These are phyloP conservation scores for Gallinago jamesoni DNA, from an alignment of 2,113 vertebrate species.

Conservation along the genomic window DNA sequence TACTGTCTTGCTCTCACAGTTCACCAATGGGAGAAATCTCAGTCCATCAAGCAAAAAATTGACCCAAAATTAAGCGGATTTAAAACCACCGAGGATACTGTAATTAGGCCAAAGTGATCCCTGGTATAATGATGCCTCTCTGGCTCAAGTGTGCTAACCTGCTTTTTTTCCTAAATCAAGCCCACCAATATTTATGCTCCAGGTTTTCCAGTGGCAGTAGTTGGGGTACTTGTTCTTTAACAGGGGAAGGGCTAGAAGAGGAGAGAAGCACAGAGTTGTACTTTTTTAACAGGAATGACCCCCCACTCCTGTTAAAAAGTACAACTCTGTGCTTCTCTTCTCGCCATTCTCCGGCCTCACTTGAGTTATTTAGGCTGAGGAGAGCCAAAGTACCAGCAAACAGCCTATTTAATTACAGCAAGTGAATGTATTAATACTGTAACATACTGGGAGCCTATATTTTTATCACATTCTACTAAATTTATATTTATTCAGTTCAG, in stretches of 20 bases:
- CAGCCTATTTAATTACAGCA: background rate
- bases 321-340: too few relatives aligned
- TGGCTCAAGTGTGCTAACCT: background rate
- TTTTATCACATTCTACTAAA: background rate
- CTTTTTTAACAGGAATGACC: background rate
- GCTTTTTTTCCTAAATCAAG: background rate
- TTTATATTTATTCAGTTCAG: background rate
- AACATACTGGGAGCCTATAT: background rate
- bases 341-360: background rate
- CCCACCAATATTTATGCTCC: background rate
- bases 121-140: background rate
- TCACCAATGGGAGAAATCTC: background rate
- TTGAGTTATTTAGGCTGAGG: background rate
- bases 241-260: background rate
- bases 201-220: background rate
- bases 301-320: background rate
- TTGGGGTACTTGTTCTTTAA: background rate
- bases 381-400: background rate
- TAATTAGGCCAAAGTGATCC: background rate
- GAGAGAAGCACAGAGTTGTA: background rate
- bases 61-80: background rate
- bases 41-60: background rate
- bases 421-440: background rate
- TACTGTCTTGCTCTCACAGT: background rate
- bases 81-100: background rate